Percentiles rank a stretch among this genome's conserved stretches.
phyloP scores from a whole-genome alignment of 2,113 vertebrate genomes.

The Chrysemys picta region DNA sequence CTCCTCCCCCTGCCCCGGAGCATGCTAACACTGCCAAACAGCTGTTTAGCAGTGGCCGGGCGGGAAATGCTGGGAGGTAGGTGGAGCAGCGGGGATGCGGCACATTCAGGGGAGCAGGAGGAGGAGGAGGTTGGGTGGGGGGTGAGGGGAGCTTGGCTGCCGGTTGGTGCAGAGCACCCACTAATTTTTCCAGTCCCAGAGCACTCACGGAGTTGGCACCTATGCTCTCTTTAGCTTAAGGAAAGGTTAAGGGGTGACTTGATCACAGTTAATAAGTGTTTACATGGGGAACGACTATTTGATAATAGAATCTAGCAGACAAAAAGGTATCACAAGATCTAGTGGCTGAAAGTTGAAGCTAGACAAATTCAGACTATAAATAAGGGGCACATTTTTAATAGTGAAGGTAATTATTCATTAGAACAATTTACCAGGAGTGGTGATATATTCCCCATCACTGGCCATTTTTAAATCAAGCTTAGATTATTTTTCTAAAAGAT shows the following conservation, averaged over 20 bases:
- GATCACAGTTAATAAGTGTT: neutral
- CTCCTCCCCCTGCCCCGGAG: too few relatives aligned
- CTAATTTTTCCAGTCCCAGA: too few relatives aligned
- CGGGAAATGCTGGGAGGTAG: too few relatives aligned
- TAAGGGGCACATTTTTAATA: neutral
- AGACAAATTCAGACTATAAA: neutral
- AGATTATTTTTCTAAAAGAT: neutral
- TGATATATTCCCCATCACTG: neutral
- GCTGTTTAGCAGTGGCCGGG: too few relatives aligned
- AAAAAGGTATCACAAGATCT: neutral
- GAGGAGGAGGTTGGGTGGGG: too few relatives aligned
- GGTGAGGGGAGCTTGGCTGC: too few relatives aligned
- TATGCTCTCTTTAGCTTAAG: neutral
- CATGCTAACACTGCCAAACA: too few relatives aligned
- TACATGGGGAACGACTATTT: neutral
- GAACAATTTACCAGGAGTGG: neutral
- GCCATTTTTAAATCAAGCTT: neutral
- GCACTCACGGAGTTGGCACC: too few relatives aligned
- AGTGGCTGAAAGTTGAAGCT: neutral
- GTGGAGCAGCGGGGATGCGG: too few relatives aligned
- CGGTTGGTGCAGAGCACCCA: too few relatives aligned
- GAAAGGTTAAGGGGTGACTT: neutral
- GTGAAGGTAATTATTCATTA: neutral
- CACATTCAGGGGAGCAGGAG: too few relatives aligned
- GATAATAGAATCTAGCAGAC: neutral